Conservation (phyloP, 2,113 vertebrate genomes). For the Otocyon megalotis region DNA sequence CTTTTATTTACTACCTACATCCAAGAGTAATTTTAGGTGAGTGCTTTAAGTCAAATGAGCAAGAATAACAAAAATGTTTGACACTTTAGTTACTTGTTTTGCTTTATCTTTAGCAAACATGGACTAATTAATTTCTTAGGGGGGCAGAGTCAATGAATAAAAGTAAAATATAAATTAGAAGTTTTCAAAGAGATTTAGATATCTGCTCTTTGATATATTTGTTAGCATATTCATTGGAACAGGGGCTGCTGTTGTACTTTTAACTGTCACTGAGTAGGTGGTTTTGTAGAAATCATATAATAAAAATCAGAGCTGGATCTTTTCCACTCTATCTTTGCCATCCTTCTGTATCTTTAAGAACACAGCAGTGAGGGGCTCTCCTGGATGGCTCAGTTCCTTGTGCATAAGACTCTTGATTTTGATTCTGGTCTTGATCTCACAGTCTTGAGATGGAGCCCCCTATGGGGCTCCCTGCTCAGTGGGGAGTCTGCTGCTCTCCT, state of each 20-base stretch:
- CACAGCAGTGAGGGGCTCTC: background rate
- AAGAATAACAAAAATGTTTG: background rate
- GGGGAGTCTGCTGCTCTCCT: background rate
- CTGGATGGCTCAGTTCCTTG: background rate
- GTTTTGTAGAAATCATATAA: background rate
- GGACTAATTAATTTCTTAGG: background rate
- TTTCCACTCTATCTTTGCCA: background rate
- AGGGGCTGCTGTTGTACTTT: background rate
- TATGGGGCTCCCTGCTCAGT: background rate
- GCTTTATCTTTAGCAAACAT: background rate
- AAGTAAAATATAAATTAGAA: conserved; percentile 10
- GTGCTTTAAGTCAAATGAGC: background rate
- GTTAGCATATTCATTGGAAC: background rate
- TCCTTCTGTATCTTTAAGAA: background rate
- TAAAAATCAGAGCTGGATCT: background rate
- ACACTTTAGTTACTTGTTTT: background rate
- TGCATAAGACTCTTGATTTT: background rate
- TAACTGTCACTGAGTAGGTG: background rate
- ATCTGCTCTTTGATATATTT: background rate
- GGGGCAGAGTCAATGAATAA: background rate
- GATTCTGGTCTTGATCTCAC: background rate
- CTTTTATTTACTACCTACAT: conserved; percentile 29
- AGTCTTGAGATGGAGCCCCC: background rate
- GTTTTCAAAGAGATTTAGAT: background rate
- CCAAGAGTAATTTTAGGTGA: background rate